Percentiles rank a stretch among this genome's conserved stretches.
Evolutionary conservation across 2,797 vertebrate genomes (phyloP).

Genomic region (Sarcophilus harrisii): DNA sequence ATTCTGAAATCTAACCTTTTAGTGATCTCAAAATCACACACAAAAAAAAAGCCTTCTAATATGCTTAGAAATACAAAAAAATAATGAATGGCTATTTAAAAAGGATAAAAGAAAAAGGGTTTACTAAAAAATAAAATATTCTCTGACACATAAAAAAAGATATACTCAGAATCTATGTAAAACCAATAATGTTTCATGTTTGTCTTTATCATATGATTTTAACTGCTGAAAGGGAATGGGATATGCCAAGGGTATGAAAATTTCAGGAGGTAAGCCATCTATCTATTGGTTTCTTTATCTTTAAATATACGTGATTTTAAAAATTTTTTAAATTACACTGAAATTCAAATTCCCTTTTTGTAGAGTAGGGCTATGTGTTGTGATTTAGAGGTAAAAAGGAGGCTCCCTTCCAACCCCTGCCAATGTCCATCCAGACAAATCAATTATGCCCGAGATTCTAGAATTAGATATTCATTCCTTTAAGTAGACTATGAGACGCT

Average conservation of each 20-base stretch:
- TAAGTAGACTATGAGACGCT: neutral
- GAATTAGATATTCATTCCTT: neutral
- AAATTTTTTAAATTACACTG: neutral
- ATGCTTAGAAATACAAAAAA: conserved; percentile 30
- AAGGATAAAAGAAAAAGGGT: neutral
- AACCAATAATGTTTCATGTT: neutral
- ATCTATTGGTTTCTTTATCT: neutral
- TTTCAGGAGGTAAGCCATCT: neutral
- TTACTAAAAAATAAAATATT: neutral
- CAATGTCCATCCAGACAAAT: no score
- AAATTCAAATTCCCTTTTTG: neutral
- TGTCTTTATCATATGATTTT: neutral
- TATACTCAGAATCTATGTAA: neutral
- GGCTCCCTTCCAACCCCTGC: no score
- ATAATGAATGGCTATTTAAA: neutral
- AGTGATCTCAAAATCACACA: conserved; percentile 11
- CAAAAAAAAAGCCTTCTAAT: conserved; percentile 5
- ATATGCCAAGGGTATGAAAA: neutral
- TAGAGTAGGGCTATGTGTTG: neutral
- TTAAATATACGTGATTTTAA: conserved; percentile 22
- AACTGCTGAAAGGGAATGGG: neutral
- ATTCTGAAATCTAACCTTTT: neutral
- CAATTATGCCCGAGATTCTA: neutral
- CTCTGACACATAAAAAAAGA: neutral
- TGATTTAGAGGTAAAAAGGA: neutral